phyloP scores from a whole-genome alignment of 1,140 invertebrate species.

The Zaprionus inermis region DNA sequence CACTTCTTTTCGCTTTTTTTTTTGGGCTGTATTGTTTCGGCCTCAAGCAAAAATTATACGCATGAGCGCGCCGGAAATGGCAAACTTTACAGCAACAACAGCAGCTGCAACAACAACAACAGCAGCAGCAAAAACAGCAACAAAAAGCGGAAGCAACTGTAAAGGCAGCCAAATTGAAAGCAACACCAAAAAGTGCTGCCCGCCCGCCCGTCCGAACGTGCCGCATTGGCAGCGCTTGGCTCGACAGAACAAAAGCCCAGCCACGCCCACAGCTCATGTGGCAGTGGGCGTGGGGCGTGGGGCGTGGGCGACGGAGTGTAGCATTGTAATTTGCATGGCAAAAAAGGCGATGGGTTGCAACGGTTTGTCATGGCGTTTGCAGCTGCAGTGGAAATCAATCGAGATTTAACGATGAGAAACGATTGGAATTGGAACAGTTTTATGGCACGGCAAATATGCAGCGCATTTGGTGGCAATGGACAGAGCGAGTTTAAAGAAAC shows the following conservation, averaged over 20 bases:
- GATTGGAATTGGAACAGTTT: not conserved
- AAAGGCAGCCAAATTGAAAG: conserved; percentile 73
- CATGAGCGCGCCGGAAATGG: conserved; percentile 81
- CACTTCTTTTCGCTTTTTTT: conserved; percentile 21
- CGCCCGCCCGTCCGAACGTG: conserved; percentile 3
- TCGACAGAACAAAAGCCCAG: conserved; percentile 31
- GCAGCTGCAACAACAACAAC: conserved; percentile 49
- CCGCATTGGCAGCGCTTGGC: conserved; percentile 34
- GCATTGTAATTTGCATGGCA: conserved; percentile 39
- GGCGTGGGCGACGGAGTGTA: conserved; percentile 3
- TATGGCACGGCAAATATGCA: not conserved
- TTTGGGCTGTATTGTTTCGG: conserved; percentile 65
- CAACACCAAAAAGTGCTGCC: conserved; percentile 73
- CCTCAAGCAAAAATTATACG: conserved; percentile 81
- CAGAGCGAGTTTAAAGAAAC: not conserved
- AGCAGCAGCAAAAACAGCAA: conserved; percentile 32
- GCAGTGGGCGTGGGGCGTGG: conserved; percentile 14
- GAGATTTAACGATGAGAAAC: not conserved
- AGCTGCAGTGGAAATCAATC: not conserved
- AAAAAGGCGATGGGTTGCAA: not conserved
- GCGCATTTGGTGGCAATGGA: too few relatives aligned
- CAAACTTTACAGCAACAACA: conserved; percentile 69
- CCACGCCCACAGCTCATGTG: conserved; percentile 31
- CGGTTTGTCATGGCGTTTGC: conserved; percentile 2
- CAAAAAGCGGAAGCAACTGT: conserved; percentile 56